Evolutionary conservation across 2,797 vertebrate species (phyloP).

Genomic region (Myotis findleyi): DNA sequence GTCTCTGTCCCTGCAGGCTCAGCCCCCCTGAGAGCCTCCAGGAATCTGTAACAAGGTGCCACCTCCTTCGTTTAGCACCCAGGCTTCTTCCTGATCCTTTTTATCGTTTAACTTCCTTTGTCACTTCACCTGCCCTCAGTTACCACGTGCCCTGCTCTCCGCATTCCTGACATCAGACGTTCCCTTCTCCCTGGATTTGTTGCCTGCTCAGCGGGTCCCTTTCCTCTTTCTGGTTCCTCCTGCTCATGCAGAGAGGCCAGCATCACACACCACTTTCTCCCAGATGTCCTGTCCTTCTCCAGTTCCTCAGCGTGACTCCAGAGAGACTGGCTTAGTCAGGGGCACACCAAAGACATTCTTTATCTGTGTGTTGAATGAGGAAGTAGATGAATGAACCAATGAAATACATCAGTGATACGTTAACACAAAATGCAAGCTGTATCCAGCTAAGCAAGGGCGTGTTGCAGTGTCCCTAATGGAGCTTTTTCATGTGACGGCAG

Average conservation of each 20-base stretch:
- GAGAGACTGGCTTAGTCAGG: not conserved
- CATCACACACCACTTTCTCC: no score
- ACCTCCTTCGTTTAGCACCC: not conserved
- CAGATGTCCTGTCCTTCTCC: not conserved
- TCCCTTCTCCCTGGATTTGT: not conserved
- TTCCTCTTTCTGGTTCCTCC: not conserved
- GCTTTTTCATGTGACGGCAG: not conserved
- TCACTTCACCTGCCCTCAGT: not conserved
- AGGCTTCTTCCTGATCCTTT: not conserved
- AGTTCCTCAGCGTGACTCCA: not conserved
- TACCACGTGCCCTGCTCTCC: no score
- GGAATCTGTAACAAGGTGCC: accelerated
- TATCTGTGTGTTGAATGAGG: no score
- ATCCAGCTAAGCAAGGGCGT: not conserved
- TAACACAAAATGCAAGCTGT: not conserved
- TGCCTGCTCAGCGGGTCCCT: not conserved
- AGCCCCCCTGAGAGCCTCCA: not conserved
- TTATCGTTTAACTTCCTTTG: not conserved
- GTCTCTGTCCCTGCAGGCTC: not conserved
- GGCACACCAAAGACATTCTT: no score
- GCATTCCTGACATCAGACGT: not conserved
- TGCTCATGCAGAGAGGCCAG: not conserved
- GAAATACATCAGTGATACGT: not conserved
- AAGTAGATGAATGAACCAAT: not conserved
- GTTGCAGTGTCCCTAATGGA: no score